Percentiles rank a stretch among this genome's conserved stretches.
These are phyloP conservation scores for Nemapogon koenigi DNA, from an alignment of 2,888 invertebrate species.

Conservation along the genomic window DNA sequence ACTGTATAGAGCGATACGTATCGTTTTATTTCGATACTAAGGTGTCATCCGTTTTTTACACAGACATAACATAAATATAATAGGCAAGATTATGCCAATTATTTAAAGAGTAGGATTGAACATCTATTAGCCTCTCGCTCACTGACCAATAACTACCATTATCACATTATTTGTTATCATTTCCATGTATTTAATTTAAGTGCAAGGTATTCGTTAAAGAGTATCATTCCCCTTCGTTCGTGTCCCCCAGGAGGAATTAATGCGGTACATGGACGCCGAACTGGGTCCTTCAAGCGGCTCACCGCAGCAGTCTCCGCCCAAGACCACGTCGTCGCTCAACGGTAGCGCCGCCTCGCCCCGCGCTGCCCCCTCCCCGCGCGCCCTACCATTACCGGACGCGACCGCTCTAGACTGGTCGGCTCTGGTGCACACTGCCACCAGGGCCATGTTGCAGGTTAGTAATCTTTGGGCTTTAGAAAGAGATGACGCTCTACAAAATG, in stretches of 20 bases:
- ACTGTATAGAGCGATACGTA: no score
- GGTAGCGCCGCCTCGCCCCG: slow-evolving; percentile 60
- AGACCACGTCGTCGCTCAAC: slow-evolving; percentile 1
- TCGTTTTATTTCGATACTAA: no score
- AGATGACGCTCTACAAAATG: no score
- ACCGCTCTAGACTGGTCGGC: slow-evolving; percentile 81
- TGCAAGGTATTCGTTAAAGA: background rate
- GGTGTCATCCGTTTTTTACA: no score
- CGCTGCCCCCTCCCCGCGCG: slow-evolving; percentile 24
- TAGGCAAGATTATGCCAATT: no score
- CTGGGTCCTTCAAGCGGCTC: slow-evolving; percentile 65
- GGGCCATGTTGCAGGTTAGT: slow-evolving; percentile 72
- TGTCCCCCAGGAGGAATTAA: slow-evolving; percentile 81
- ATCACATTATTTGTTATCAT: no score
- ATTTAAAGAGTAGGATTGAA: no score
- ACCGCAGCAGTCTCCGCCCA: slow-evolving; percentile 67
- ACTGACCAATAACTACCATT: no score
- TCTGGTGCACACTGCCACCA: slow-evolving; percentile 79
- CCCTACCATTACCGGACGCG: slow-evolving; percentile 70
- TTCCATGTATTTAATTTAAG: no score
- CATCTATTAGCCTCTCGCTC: no score
- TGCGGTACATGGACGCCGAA: slow-evolving; percentile 87
- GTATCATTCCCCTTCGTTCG: background rate
- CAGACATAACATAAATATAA: no score
- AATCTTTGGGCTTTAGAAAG: no score